Conservation (phyloP, 2,113 vertebrate species). For the human (Homo sapiens) region GRCh38 chr5:153647501-153648000, state of each 20-base stretch:
- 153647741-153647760: background rate
- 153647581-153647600: background rate
- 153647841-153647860: background rate
- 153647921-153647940: background rate
- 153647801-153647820: background rate
- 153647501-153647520: background rate
- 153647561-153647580: background rate
- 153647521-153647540: background rate
- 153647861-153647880: background rate
- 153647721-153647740: too few relatives aligned
- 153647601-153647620: background rate
- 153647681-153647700: background rate
- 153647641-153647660: background rate
- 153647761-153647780: constrained; percentile 4
- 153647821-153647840: background rate
- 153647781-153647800: background rate
- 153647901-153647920: background rate
- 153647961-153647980: background rate
- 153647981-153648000: background rate
- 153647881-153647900: background rate
- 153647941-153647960: background rate
- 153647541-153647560: background rate
- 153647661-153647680: background rate
- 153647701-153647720: background rate
- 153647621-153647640: background rate